phyloP scores from a whole-genome alignment of 2,113 vertebrate species.

The Chrysemys picta region DNA sequence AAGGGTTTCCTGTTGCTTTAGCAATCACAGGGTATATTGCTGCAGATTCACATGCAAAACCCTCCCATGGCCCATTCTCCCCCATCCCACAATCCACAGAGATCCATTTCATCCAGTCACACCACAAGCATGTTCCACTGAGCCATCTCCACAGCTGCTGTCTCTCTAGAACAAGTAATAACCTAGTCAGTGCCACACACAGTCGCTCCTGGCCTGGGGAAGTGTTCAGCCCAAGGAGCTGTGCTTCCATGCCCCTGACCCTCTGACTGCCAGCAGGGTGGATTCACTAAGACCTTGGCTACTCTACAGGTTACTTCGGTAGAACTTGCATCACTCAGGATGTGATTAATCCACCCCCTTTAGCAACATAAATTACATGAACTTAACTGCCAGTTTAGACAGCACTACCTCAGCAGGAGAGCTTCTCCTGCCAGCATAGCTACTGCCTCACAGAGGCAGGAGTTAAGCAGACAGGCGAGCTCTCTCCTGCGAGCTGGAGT shows the following conservation, averaged over 20 bases:
- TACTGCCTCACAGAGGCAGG: too few species aligned
- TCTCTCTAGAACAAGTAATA: neutral
- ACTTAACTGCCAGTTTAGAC: neutral
- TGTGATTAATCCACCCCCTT: neutral
- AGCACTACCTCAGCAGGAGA: neutral
- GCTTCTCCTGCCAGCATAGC: too few species aligned
- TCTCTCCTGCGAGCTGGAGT: neutral
- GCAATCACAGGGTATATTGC: neutral
- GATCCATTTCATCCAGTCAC: neutral
- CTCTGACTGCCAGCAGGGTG: neutral
- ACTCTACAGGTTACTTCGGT: neutral
- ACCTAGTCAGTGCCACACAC: neutral
- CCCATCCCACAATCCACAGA: too few species aligned
- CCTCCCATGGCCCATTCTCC: neutral
- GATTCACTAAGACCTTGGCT: too few species aligned
- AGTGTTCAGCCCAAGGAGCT: too few species aligned
- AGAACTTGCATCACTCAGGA: neutral
- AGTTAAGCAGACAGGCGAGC: neutral
- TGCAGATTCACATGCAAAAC: neutral
- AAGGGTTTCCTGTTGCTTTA: too few species aligned
- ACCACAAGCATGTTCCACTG: neutral
- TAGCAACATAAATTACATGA: too few species aligned
- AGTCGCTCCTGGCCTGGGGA: neutral
- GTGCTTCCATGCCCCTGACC: too few species aligned
- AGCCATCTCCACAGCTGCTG: neutral